These are phyloP conservation scores for Nineta flava DNA, from an alignment of 2,888 invertebrate species.

Conservation along the genomic window DNA sequence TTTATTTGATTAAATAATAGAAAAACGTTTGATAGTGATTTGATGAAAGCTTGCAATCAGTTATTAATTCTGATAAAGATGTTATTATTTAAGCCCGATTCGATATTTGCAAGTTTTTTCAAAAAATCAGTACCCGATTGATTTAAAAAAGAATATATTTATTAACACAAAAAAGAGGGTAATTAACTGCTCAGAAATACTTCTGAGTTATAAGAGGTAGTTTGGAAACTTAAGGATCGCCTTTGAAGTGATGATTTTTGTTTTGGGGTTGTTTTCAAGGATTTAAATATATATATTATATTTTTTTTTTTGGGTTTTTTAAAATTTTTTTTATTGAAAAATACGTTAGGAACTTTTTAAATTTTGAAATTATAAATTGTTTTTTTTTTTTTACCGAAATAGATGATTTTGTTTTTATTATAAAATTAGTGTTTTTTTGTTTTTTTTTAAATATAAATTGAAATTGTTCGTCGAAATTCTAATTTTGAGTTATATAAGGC, in stretches of 20 bases:
- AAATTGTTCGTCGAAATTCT: background rate
- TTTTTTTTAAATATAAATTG: background rate
- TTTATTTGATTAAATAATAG: background rate
- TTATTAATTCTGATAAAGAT: background rate
- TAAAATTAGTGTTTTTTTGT: background rate
- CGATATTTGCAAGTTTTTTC: background rate
- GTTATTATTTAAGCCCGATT: background rate
- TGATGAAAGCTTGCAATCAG: background rate
- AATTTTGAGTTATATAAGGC: background rate
- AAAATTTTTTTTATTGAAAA: background rate
- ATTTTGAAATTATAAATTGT: background rate
- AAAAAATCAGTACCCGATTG: constrained; percentile 1
- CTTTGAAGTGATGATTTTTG: background rate
- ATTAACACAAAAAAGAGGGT: background rate
- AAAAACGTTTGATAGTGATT: background rate
- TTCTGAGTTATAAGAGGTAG: background rate
- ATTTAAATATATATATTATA: background rate
- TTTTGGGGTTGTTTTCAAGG: background rate
- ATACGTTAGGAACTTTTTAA: background rate
- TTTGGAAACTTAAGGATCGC: background rate
- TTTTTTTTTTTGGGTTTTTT: background rate
- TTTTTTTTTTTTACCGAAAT: constrained; percentile 1
- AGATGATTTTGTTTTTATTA: background rate
- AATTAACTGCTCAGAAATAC: background rate
- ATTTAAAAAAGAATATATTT: background rate